Evolutionary conservation across 2,797 vertebrate species (phyloP).

Genomic region (Mus minutoides): DNA sequence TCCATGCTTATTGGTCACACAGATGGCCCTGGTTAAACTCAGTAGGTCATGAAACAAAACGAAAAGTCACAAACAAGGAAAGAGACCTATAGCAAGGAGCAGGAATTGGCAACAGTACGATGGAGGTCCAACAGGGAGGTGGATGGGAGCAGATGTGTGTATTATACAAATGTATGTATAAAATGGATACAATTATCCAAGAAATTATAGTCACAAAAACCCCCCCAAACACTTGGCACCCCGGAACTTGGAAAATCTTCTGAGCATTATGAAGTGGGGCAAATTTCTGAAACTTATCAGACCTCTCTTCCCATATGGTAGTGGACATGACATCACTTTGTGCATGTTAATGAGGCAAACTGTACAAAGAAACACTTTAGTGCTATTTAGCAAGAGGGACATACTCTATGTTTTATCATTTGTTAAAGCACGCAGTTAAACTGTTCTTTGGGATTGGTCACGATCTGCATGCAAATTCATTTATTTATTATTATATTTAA

Average conservation of each 20-base stretch:
- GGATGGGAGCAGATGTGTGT: not conserved
- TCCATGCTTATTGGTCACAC: not conserved
- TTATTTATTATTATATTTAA: not conserved
- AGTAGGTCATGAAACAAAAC: not conserved
- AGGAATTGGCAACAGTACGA: too few relatives aligned
- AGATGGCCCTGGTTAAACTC: not conserved
- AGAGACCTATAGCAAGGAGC: not conserved
- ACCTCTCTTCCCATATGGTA: not conserved
- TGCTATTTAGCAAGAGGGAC: not conserved
- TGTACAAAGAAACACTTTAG: not conserved
- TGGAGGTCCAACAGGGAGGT: not conserved
- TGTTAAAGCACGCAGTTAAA: slow-evolving; percentile 40
- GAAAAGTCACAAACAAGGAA: not conserved
- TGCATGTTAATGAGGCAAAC: not conserved
- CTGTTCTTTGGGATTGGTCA: not conserved
- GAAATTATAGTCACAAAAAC: not conserved
- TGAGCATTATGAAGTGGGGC: not conserved
- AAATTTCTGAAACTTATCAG: not conserved
- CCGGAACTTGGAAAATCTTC: not conserved
- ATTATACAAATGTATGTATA: not conserved
- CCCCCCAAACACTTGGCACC: not conserved
- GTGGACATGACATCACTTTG: not conserved
- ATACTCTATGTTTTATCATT: slow-evolving; percentile 33
- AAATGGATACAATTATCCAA: not conserved
- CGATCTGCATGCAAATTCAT: not conserved